phyloP scores from a whole-genome alignment of 2,888 invertebrate genomes.

The Anorthoa munda region DNA sequence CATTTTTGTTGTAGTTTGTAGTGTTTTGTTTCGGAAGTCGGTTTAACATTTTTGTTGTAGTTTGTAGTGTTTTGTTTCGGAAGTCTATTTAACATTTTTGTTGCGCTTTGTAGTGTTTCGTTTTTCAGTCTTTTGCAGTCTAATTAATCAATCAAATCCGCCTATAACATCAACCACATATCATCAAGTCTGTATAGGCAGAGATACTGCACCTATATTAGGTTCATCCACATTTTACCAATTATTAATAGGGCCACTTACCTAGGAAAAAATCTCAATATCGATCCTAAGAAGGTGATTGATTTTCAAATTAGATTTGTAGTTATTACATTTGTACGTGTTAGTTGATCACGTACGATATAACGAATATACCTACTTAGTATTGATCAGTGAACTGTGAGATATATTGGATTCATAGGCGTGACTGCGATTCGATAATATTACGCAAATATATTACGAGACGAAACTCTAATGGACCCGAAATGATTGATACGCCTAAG shows the following conservation, averaged over 20 bases:
- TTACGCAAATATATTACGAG: conserved; percentile 40
- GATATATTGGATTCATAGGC: conserved; percentile 17
- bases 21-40: too few relatives aligned
- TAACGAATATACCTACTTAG: conserved; percentile 26
- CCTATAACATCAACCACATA: too few relatives aligned
- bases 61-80: too few relatives aligned
- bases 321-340: background rate
- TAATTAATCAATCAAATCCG: background rate
- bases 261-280: background rate
- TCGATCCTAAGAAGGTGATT: background rate
- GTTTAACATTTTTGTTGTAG: too few relatives aligned
- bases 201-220: too few relatives aligned
- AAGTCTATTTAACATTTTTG: too few relatives aligned
- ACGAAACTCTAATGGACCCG: background rate
- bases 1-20: too few relatives aligned
- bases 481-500: background rate
- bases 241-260: background rate
- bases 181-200: too few relatives aligned
- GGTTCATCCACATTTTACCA: too few relatives aligned
- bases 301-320: background rate
- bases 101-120: too few relatives aligned
- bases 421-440: conserved; percentile 23
- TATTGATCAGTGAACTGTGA: conserved; percentile 26
- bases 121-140: background rate
- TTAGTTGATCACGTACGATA: conserved; percentile 22